Base-by-base conservation (phyloP, 2,888 invertebrate species). In the Rhagophthalmus giganteus region DNA sequence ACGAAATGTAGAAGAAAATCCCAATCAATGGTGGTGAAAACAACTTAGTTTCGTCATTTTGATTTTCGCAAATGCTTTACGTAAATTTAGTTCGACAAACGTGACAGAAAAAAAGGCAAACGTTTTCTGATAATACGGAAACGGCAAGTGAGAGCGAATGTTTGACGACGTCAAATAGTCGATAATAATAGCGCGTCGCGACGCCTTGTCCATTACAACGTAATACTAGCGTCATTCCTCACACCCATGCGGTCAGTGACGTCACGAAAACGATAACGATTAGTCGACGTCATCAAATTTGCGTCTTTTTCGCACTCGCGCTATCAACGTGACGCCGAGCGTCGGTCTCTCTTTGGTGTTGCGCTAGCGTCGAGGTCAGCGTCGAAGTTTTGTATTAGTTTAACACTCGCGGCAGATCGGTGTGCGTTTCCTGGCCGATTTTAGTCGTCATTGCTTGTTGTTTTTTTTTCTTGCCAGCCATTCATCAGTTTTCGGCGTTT, bases 171-270 rank as follows among this genome's bases (percentile, higher is more conserved):
- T 65, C 66, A 66, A 57, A 55, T 38, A 59, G 57, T 59, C 61
- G 64, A 60, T 66, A 67, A 63, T 63, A 64, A 64, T 58, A 64
- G 56, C 54, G 57, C 65, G 65, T 59, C 66, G 61, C 60, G 64
- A 55, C 63, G 62, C 59, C 56, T 47, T 35, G 34, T 34, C 57
- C 48, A 60, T 63, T 56, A 42, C 58, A 57, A 64, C 67, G 67
- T 66, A 61, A 62, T 46, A 54, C 52, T 60, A 62, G 65, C 69
- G 67, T 67, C 66, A 68, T 57, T 39, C 50, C 60, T 57, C 61
- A 62, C 63, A 60, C 61, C 63, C 60, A 61, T 65, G 55, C 47
- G 41, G 38, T 39, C 20, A 24, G 45, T 65, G 64, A 66, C 68
- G 68, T 68, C 64, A 68, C 53, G 20, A 35, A 46, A 24, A 41